Evolutionary conservation across 2,797 vertebrate genomes (phyloP), one percentile per base, ranked within the genome.

Genomic region (Eospalax fontanierii): DNA sequence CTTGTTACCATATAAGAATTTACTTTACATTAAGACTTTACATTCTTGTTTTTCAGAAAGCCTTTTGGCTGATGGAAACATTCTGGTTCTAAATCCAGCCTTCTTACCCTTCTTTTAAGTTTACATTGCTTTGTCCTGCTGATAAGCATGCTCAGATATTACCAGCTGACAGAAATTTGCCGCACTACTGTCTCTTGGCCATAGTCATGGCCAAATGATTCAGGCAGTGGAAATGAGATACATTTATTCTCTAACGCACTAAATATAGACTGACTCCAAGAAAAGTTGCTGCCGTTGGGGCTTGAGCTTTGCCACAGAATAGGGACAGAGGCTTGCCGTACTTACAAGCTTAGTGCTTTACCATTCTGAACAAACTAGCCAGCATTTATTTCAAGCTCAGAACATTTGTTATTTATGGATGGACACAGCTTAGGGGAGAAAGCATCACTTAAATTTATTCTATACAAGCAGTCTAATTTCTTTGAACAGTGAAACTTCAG

Each of bases 11-110:
- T 74, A 46, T 70, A 85, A 71, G 87, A 93, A 46, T 76, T 50
- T 30, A 21, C n/a, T n/a, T n/a, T n/a, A n/a, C n/a, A n/a, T 94
- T 83, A 87, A 66, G 5, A 40, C 33, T n/a, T 94, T 26, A 76
- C 71, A 50, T 50, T 82, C 35, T 73, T 94, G 70, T 87, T 90
- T 91, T 94, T 94, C 74, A 88, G 71, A 95, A 94, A 95, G 90
- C n/a, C 28, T 83, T 91, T 75, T 83, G 70, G 65, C 70, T 40
- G 46, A n/a, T 79, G 70, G 28, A 83, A 87, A 9, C 40, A 19
- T 92, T 93, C 70, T 91, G 74, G 43, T 66, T 96, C 70, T 75
- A 75, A 81, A 89, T 61, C 63, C 46, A 87, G 70, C 18, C n/a
- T 73, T 59, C 21, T 82, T 74, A 33, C 57, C 35, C 12, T 80